Evolutionary conservation across 2,888 invertebrate species (phyloP), one percentile per base, ranked within the genome.

Genomic region (Volucella inflata): DNA sequence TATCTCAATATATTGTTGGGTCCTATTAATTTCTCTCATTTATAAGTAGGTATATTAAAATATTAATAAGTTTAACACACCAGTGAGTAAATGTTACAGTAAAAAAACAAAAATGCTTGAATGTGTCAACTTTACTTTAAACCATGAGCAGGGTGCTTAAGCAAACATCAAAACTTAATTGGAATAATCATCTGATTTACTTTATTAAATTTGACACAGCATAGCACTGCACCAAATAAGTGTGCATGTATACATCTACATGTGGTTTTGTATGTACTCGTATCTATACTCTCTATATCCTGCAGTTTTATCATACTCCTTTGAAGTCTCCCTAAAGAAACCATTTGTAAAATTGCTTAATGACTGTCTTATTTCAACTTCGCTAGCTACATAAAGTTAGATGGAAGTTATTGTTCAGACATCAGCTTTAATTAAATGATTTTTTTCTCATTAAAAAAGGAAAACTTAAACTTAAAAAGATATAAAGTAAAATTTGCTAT

Each of bases 271-370:
- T 30, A 12, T 50, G 38, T 16, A 38, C 40, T 14, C 8, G 53
- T 36, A 44, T 44, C 50, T 51, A 67, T 72, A 72, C 51, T 67
- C 65, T 77, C 62, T 12, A n/a, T 42, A 12, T 64, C 51, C 48
- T 78, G 82, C 82, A 83, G 74, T 83, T 74, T 70, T 74, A 70
- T 74, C 74, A 59, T 55, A 62, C 68, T 57, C 74, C 74, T 78
- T 78, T 57, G 70, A 30, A 74, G 12, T 64, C 55, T 17, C 48
- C 14, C 16, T 17, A 62, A 78, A 67, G 67, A 87, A 87, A 87
- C 87, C 88, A 87, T 87, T 88, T 88, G 80, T 83, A 51, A 88
- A 88, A 88, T 88, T 88, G 76, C 87, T 87, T 88, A 88, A 88
- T 88, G 87, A 87, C 82, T 88, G 83, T 88, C 87, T 87, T 87